Percentiles rank a stretch among this genome's conserved stretches.
These are phyloP conservation scores for Tragopan temminckii DNA, from an alignment of 2,797 vertebrate species.

Conservation along the genomic window DNA sequence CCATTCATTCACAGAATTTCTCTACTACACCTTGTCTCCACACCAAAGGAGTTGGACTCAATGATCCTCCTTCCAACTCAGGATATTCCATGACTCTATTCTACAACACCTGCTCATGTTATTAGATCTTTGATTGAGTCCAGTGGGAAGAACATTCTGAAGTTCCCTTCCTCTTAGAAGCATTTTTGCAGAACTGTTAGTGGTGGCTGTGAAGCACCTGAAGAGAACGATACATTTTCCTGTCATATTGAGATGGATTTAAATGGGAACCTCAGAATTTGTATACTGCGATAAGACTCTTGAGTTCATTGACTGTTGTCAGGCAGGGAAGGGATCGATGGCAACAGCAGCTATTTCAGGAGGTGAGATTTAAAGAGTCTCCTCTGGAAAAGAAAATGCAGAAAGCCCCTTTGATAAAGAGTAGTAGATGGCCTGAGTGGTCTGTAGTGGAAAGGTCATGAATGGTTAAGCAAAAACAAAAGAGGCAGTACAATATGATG, in stretches of 20 bases:
- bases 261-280: not conserved
- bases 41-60: not conserved
- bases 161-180: not conserved
- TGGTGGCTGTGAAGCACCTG: not conserved
- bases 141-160: not conserved
- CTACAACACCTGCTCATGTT: not conserved
- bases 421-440: not conserved
- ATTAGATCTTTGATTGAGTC: not conserved
- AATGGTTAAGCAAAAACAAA: not conserved
- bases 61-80: not conserved
- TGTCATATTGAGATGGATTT: not conserved
- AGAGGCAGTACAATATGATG: not conserved
- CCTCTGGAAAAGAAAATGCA: not conserved
- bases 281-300: not conserved
- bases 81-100: not conserved
- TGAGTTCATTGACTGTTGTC: no score
- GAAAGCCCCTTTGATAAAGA: not conserved
- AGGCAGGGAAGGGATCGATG: no score
- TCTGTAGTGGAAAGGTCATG: not conserved
- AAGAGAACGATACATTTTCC: not conserved
- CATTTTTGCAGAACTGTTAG: not conserved
- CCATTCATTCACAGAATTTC: fast-evolving
- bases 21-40: fast-evolving
- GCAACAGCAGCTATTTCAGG: no score
- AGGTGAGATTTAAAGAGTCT: not conserved